Evolutionary conservation across 2,888 invertebrate genomes (phyloP).

Genomic region (Zeuzera pyrina): DNA sequence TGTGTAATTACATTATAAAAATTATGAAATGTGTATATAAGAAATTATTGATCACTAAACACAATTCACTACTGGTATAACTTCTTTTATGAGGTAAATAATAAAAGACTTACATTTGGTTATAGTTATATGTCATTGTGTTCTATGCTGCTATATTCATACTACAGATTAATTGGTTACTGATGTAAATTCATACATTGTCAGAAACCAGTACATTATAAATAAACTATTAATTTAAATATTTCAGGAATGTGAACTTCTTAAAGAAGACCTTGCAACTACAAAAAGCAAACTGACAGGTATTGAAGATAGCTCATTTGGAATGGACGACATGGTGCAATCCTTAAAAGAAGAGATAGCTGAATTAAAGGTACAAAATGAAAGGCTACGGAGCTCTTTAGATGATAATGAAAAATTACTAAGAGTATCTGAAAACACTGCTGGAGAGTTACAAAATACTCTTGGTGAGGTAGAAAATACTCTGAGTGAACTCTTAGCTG

Average conservation of each 20-base stretch:
- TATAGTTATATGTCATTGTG: too few relatives aligned
- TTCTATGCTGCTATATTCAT: too few relatives aligned
- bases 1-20: too few relatives aligned
- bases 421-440: constrained; percentile 83
- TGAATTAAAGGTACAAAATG: constrained; percentile 68
- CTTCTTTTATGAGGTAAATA: too few relatives aligned
- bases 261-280: constrained; percentile 75
- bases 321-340: constrained; percentile 80
- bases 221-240: too few relatives aligned
- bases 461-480: constrained; percentile 82
- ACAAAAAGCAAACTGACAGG: constrained; percentile 74
- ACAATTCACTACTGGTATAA: too few relatives aligned
- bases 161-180: too few relatives aligned
- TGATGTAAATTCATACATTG: too few relatives aligned
- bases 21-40: too few relatives aligned
- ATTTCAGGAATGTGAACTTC: constrained; percentile 76
- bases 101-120: too few relatives aligned
- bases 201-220: too few relatives aligned
- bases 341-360: constrained; percentile 78
- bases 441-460: constrained; percentile 86
- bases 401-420: constrained; percentile 75
- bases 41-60: too few relatives aligned
- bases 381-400: constrained; percentile 76
- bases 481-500: constrained; percentile 70
- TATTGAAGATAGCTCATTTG: constrained; percentile 80